These are phyloP conservation scores for Drosophila teissieri DNA, from an alignment of 1,140 invertebrate species.

Conservation along the genomic window DNA sequence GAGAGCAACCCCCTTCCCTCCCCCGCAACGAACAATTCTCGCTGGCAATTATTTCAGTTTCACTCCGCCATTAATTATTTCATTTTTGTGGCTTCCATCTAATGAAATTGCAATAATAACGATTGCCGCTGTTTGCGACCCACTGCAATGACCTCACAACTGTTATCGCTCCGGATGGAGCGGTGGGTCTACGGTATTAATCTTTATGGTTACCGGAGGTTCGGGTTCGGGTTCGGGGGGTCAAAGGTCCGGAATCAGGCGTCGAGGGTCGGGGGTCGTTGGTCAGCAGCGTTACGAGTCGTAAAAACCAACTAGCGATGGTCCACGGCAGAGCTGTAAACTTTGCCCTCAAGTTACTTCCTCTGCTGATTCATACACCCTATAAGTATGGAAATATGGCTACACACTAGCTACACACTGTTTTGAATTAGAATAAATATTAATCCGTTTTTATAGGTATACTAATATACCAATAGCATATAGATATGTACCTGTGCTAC, in stretches of 20 bases:
- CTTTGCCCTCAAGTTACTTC: slow-evolving; percentile 4
- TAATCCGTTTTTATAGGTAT: no score
- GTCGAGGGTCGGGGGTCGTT: no score
- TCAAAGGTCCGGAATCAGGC: not conserved
- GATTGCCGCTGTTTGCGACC: slow-evolving; percentile 45
- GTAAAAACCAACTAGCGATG: slow-evolving; percentile 68
- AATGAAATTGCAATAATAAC: slow-evolving; percentile 54
- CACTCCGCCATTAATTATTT: slow-evolving; percentile 61
- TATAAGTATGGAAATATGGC: not conserved
- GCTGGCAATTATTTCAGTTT: slow-evolving; percentile 43
- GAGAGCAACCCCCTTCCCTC: not conserved
- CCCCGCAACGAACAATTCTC: not conserved
- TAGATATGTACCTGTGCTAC: no score
- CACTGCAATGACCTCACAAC: slow-evolving; percentile 53
- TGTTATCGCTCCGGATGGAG: slow-evolving; percentile 36
- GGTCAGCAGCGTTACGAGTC: slow-evolving; percentile 29
- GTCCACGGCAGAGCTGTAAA: slow-evolving; percentile 45
- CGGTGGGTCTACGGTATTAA: slow-evolving; percentile 25
- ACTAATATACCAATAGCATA: no score
- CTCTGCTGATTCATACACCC: not conserved
- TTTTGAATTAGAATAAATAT: no score
- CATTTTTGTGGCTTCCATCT: slow-evolving; percentile 49
- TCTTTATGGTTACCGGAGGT: slow-evolving; percentile 38
- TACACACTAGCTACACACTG: not conserved
- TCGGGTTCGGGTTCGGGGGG: not conserved